Conservation (phyloP, 64 coral and sea anemone genomes). For the Montipora foliosa region DNA sequence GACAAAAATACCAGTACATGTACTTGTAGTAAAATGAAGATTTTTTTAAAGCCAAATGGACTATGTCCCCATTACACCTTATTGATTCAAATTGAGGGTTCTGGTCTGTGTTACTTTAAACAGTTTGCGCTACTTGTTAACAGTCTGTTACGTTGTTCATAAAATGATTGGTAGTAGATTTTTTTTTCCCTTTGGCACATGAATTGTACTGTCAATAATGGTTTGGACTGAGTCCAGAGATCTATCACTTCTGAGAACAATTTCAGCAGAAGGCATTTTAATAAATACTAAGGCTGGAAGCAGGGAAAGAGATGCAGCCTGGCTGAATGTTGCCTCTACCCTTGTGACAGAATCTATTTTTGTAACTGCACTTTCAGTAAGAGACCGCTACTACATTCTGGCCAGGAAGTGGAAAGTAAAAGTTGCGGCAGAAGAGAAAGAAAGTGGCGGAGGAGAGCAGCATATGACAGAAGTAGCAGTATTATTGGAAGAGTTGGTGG, state of each 20-base stretch:
- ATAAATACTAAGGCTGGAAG: neutral
- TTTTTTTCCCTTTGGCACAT: neutral
- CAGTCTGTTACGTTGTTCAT: too few relatives aligned
- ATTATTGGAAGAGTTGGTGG: slow-evolving; percentile 18
- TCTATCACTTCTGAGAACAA: neutral
- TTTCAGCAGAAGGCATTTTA: neutral
- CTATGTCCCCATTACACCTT: too few relatives aligned
- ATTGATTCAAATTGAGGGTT: too few relatives aligned
- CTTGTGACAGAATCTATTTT: slow-evolving; percentile 8
- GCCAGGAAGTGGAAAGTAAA: slow-evolving; percentile 5
- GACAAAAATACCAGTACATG: too few relatives aligned
- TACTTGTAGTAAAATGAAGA: too few relatives aligned
- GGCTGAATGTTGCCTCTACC: slow-evolving; percentile 5
- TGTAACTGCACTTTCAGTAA: slow-evolving; percentile 1
- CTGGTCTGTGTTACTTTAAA: too few relatives aligned
- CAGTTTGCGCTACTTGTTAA: too few relatives aligned
- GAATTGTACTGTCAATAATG: neutral
- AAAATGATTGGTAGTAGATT: neutral
- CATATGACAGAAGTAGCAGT: neutral
- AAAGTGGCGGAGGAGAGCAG: neutral
- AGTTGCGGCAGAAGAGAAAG: neutral
- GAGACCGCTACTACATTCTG: slow-evolving; percentile 3
- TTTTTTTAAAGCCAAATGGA: too few relatives aligned
- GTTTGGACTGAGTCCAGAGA: neutral
- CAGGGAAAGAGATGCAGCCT: neutral